Evolutionary conservation across 2,113 vertebrate genomes (phyloP).

Genomic region (Electrona antarctica): DNA sequence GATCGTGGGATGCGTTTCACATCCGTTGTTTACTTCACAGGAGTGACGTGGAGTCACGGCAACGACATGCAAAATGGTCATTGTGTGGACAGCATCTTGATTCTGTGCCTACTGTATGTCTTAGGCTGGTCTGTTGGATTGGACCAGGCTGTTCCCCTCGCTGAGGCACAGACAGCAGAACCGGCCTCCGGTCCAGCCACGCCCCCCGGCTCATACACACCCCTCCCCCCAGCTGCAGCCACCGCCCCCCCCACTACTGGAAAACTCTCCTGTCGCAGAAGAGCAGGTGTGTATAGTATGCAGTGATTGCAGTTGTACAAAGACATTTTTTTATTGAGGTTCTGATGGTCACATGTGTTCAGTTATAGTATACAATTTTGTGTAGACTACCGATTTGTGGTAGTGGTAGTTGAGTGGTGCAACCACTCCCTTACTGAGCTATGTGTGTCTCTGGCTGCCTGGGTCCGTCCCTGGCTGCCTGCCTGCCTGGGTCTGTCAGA

Average conservation of each 20-base stretch:
- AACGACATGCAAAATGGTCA: too few relatives aligned
- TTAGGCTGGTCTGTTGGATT: constrained; percentile 87
- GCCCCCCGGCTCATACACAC: constrained; percentile 66
- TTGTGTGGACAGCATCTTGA: too few relatives aligned
- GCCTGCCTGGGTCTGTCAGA: too few relatives aligned
- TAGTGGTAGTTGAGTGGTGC: not conserved
- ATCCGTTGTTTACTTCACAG: too few relatives aligned
- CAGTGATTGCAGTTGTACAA: not conserved
- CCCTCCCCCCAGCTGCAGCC: constrained; percentile 66
- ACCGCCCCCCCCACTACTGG: constrained; percentile 44
- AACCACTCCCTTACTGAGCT: too few relatives aligned
- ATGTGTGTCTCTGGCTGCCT: too few relatives aligned
- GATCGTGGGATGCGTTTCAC: too few relatives aligned
- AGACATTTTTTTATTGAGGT: not conserved
- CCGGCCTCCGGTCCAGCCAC: constrained; percentile 67
- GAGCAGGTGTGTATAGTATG: constrained; percentile 84
- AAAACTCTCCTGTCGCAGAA: constrained; percentile 83
- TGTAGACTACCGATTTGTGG: not conserved
- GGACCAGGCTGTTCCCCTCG: constrained; percentile 90
- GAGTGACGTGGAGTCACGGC: too few relatives aligned
- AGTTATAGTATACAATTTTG: too few relatives aligned
- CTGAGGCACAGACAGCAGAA: constrained; percentile 85
- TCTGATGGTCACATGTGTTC: too few relatives aligned
- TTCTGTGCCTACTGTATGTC: too few relatives aligned
- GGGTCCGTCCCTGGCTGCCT: too few relatives aligned